Evolutionary conservation across 2,113 vertebrate species (phyloP).

Genomic region (Gymnocephalus cernua): DNA sequence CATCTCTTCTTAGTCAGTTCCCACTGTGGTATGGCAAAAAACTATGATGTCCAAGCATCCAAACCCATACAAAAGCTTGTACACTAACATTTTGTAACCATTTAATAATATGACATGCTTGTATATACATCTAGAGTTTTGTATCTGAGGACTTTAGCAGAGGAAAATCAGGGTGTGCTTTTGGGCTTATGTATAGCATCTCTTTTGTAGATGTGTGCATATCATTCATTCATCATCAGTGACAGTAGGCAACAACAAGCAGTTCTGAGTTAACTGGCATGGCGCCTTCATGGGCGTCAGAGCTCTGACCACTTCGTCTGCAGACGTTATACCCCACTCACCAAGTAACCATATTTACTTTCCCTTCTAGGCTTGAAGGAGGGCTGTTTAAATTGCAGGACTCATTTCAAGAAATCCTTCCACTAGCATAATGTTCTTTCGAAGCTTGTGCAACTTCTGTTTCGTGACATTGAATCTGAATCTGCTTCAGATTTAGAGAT

Average conservation of each 20-base stretch:
- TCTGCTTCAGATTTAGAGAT: neutral
- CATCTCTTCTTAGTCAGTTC: neutral
- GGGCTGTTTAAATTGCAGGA: neutral
- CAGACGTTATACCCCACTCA: slow-evolving; percentile 29
- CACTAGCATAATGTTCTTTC: neutral
- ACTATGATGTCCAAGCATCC: neutral
- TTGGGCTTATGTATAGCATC: neutral
- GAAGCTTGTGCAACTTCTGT: neutral
- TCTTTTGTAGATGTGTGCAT: neutral
- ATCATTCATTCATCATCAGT: neutral
- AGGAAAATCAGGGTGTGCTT: neutral
- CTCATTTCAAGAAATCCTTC: neutral
- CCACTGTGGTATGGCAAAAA: neutral
- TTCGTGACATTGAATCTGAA: neutral
- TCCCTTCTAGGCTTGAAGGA: neutral
- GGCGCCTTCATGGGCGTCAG: neutral
- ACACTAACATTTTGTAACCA: neutral
- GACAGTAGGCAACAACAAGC: neutral
- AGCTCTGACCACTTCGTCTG: neutral
- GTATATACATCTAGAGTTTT: neutral
- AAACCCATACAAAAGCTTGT: neutral
- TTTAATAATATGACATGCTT: neutral
- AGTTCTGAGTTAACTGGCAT: slow-evolving; percentile 5
- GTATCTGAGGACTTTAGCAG: neutral
- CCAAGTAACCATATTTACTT: slow-evolving; percentile 7